Evolutionary conservation across 1,140 invertebrate genomes (phyloP), one percentile per base, ranked within the genome.

Genomic region (Polyergus mexicanus): DNA sequence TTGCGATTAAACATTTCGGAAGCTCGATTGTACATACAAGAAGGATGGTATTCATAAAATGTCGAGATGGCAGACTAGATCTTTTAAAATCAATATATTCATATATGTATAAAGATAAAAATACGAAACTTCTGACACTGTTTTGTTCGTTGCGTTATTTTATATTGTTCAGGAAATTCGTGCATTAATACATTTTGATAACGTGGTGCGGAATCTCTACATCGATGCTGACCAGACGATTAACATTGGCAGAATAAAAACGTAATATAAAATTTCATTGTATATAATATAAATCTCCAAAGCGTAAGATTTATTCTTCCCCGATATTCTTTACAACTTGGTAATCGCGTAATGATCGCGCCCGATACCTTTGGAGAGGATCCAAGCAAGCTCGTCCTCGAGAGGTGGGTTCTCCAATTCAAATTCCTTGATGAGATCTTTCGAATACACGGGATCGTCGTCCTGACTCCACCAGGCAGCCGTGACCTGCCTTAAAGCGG

Each of bases 381-480:
- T 95, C 93, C 97, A 96, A 80, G 96, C 96, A 84, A 98, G 95
- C 94, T 97, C 96, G 90, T 96, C 96, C 93, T 97, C 97, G 96
- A 97, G 97, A 38, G 96, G 96, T 69, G 97, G 96, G 87, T 97
- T 97, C 90, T 97, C 96, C 58, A 96, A 95, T 88, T 98, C 97
- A 94, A 98, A 98, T 93, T 98, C 98, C 95, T 98, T 98, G 94
- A 98, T 98, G 91, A 98, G 96, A 93, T 98, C 97, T 91, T 97
- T 95, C 38, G 97, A 96, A 94, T 98, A 97, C 89, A 97, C 96
- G 88, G 96, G 96, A 93, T 96, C 96, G 74, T 96, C 96, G 92
- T 96, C 96, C 81, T 86, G 87, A 25, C 78, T 89, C 95, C 95
- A 95, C 95, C 93, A 97, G 94, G 93, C 96, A 95, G 92, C 96